Evolutionary conservation across 1,140 invertebrate genomes (phyloP).

Genomic region (Araneus ventricosus): DNA sequence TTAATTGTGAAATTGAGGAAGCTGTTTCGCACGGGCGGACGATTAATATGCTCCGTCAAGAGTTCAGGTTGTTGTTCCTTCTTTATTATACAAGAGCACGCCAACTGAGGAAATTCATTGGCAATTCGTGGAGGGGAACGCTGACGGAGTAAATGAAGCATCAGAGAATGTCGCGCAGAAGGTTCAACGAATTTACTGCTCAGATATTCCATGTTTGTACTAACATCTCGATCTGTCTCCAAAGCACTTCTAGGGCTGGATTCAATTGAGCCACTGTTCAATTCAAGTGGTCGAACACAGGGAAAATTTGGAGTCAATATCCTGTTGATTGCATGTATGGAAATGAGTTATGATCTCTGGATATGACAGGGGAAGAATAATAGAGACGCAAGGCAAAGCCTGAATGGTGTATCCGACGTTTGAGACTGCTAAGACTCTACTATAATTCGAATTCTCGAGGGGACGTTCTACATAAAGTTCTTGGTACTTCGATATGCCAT

Average conservation of each 20-base stretch:
- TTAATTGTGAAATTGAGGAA: slow-evolving; percentile 37
- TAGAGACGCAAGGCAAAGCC: not conserved
- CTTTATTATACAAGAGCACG: slow-evolving; percentile 8
- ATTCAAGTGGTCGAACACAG: not conserved
- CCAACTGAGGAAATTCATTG: slow-evolving; percentile 25
- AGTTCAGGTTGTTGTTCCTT: slow-evolving; percentile 10
- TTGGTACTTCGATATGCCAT: too few relatives aligned
- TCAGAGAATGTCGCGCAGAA: not conserved
- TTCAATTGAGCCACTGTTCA: slow-evolving; percentile 13
- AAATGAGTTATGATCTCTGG: not conserved
- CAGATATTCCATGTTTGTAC: slow-evolving; percentile 7
- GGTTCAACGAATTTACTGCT: slow-evolving; percentile 11
- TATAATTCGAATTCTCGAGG: not conserved
- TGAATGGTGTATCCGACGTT: not conserved
- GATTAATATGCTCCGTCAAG: slow-evolving; percentile 35
- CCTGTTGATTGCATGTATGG: slow-evolving; percentile 29
- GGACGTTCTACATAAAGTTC: too few relatives aligned
- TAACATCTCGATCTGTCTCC: not conserved
- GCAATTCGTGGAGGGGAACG: not conserved
- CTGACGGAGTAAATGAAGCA: not conserved
- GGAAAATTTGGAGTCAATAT: slow-evolving; percentile 7
- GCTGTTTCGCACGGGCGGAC: slow-evolving; percentile 11
- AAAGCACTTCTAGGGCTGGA: not conserved
- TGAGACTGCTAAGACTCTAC: not conserved
- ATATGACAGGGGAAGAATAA: not conserved